These are phyloP conservation scores for Budorcas taxicolor DNA, from an alignment of 2,113 vertebrate genomes.

Conservation along the genomic window DNA sequence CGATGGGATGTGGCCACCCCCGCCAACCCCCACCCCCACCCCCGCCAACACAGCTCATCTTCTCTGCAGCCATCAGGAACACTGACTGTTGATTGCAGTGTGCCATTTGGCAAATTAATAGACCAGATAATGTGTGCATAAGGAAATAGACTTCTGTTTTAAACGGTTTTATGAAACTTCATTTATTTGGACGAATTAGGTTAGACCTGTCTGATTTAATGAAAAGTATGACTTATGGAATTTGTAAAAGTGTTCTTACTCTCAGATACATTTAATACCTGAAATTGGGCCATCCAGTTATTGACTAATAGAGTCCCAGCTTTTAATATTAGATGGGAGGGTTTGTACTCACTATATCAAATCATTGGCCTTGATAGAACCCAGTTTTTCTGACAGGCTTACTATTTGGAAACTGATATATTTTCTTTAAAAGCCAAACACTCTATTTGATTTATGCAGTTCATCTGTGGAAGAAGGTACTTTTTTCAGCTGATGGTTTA, in stretches of 20 bases:
- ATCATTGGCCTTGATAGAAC: not conserved
- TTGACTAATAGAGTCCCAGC: not conserved
- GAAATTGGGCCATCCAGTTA: not conserved
- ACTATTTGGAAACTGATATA: conserved; percentile 10
- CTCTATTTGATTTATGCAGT: conserved; percentile 4
- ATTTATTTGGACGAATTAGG: conserved; percentile 31
- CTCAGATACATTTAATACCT: not conserved
- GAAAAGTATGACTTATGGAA: conserved; percentile 23
- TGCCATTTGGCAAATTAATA: not conserved
- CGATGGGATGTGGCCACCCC: not conserved
- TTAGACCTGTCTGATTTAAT: conserved; percentile 21
- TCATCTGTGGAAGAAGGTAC: not conserved
- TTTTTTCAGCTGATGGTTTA: not conserved
- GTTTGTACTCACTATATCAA: not conserved
- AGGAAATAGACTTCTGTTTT: not conserved
- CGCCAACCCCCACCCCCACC: fast-evolving
- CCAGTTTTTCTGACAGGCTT: not conserved
- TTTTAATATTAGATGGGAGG: not conserved
- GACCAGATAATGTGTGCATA: not conserved
- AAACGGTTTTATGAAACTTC: not conserved
- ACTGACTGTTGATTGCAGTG: not conserved
- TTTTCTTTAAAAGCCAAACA: conserved; percentile 12
- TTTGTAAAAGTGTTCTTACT: not conserved
- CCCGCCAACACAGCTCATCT: no score
- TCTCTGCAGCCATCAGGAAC: not conserved